Base-by-base conservation (phyloP, 2,113 vertebrate genomes). In the Ammodytes marinus region DNA sequence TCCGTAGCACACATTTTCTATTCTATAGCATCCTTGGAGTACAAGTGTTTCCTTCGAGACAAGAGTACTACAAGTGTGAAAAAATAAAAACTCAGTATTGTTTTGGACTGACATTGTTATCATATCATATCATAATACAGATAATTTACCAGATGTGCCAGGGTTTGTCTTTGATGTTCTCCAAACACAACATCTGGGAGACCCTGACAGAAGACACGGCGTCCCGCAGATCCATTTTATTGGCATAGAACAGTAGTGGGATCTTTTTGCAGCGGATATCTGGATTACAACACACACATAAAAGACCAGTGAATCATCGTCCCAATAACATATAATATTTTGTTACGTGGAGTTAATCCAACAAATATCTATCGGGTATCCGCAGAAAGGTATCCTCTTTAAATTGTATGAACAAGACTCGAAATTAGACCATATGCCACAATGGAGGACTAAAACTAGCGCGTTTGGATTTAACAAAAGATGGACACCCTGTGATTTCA, bases 81-180 rank as follows among this genome's bases (percentile, higher is more conserved):
- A 0, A 35, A 57, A 49, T 19, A 13, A 58, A 0, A 39, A 14
- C 4, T 45, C 45, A 63, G 43, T 37, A 3, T 15, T 66, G 42
- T 8, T 50, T n/a, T 63, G 49, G 5, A 46, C 7, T 53, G 12
- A 43, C 6, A 4, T 7, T 55, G 39, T 39, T 2, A 8, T 45
- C 6, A 3, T 7, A 8, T 45, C 6, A 3, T 7, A 7, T 47
- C 1, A 9, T 46, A 46, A 40, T 19, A 58, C 40, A 60, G 37
- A 75, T 61, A 37, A 35, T 86, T 95, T 97, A 99, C 98, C 97
- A 99, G 95, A 99, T 99, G 88, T 99, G 96, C 98, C 98, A 99
- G 19, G 98, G 98, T 78, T 99, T 99, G 94, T 99, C 98, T 94
- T 97, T 98, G 92, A 99, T 99, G 91, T 95, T 97, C 90, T 99